A percentile compares a stretch with the other conserved stretches of the same genome.
Conservation (phyloP, 1,140 invertebrate species). For the Paralvinella palmiformis region DNA sequence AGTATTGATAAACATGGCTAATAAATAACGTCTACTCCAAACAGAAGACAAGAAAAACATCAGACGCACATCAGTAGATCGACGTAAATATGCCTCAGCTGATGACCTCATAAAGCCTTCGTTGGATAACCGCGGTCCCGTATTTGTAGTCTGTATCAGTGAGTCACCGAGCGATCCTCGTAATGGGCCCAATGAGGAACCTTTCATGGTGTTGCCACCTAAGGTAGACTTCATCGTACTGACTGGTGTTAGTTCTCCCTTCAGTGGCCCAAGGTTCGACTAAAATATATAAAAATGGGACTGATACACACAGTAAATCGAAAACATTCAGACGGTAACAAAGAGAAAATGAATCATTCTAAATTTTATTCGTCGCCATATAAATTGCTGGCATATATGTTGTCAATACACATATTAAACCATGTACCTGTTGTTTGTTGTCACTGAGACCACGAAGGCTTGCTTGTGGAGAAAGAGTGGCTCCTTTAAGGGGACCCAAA, state of each 20-base stretch:
- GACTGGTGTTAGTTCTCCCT: not conserved
- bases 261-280: not conserved
- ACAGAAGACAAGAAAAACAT: not conserved
- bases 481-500: conserved; percentile 7
- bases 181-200: conserved; percentile 1
- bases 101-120: conserved; percentile 16
- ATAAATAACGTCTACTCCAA: no score
- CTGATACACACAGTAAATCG: no score
- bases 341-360: no score
- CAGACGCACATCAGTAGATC: conserved; percentile 14
- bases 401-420: no score
- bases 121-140: conserved; percentile 17
- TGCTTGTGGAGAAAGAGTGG: conserved; percentile 2
- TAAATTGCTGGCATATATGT: no score
- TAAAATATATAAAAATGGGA: no score
- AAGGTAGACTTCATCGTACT: not conserved
- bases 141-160: not conserved
- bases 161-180: conserved; percentile 11
- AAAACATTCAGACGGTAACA: no score
- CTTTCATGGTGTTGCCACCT: not conserved
- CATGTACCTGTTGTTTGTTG: no score
- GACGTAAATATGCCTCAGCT: conserved; percentile 16
- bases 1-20: no score
- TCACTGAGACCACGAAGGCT: not conserved
- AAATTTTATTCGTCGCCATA: no score